phyloP scores from a whole-genome alignment of 2,113 vertebrate species.

The Anoplopoma fimbria region DNA sequence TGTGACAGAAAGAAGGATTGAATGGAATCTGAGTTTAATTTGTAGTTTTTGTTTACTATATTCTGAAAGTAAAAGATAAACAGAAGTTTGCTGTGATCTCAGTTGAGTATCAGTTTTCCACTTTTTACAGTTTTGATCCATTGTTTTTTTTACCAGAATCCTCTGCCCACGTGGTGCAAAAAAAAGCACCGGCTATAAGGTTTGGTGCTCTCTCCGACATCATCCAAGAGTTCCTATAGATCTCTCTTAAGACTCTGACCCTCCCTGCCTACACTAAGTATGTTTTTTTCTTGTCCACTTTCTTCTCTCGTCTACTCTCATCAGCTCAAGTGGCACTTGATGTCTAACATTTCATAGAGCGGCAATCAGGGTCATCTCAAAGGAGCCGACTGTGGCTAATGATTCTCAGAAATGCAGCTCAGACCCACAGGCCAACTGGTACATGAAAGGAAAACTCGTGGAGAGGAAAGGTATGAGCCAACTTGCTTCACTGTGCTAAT shows the following conservation, averaged over 20 bases:
- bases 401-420: conserved; percentile 59
- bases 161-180: not conserved
- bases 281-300: conserved; percentile 10
- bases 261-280: not conserved
- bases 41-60: not conserved
- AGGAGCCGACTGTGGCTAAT: conserved; percentile 51
- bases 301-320: conserved; percentile 43
- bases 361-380: conserved; percentile 48
- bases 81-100: not conserved
- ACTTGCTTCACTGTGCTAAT: conserved; percentile 49
- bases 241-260: conserved; percentile 22
- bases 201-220: conserved; percentile 24
- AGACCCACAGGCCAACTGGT: conserved; percentile 44
- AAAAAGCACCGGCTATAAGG: conserved; percentile 14
- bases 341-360: conserved; percentile 51
- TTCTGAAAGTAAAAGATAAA: conserved; percentile 6
- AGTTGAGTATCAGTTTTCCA: not conserved
- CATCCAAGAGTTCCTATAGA: conserved; percentile 41
- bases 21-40: not conserved
- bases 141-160: conserved; percentile 4
- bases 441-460: conserved; percentile 58
- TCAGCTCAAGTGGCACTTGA: conserved; percentile 52
- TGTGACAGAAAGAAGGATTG: not conserved
- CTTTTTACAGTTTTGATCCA: conserved; percentile 7
- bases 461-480: conserved; percentile 49